Evolutionary conservation across 2,888 invertebrate species (phyloP).

Genomic region (Caenorhabditis drosophilae): DNA sequence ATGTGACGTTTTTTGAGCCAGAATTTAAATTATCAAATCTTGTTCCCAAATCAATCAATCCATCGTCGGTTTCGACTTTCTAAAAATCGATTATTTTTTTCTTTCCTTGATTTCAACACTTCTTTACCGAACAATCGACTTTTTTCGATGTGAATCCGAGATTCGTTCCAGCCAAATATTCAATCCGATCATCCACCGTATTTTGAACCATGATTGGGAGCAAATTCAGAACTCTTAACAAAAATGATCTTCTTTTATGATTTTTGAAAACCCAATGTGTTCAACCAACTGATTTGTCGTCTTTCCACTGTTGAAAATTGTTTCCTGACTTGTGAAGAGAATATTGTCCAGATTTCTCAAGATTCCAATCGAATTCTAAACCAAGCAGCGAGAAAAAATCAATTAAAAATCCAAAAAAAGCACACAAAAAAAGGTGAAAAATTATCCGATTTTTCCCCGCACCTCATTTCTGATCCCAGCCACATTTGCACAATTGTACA

Average conservation of each 20-base stretch:
- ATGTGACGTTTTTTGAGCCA: neutral
- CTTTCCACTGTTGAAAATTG: constrained; percentile 26
- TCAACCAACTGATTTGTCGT: constrained; percentile 12
- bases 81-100: neutral
- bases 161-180: constrained; percentile 29
- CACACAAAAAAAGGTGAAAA: too few species aligned
- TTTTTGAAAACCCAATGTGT: too few species aligned
- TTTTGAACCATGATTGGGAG: constrained; percentile 31
- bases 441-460: too few species aligned
- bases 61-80: constrained; percentile 12
- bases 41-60: constrained; percentile 25
- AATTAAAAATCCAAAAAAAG: too few species aligned
- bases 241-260: too few species aligned
- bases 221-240: constrained; percentile 17
- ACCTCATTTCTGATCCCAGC: constrained; percentile 33
- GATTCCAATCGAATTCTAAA: constrained; percentile 15
- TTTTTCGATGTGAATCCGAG: constrained; percentile 31
- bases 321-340: constrained; percentile 12
- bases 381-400: too few species aligned
- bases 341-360: constrained; percentile 31
- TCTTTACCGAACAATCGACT: constrained; percentile 13
- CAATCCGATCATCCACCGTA: constrained; percentile 22
- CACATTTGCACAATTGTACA: constrained; percentile 25
- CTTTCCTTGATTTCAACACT: neutral
- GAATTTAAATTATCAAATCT: constrained; percentile 21